These are phyloP conservation scores for Hypena proboscidalis DNA, from an alignment of 2,888 invertebrate species.

Conservation along the genomic window DNA sequence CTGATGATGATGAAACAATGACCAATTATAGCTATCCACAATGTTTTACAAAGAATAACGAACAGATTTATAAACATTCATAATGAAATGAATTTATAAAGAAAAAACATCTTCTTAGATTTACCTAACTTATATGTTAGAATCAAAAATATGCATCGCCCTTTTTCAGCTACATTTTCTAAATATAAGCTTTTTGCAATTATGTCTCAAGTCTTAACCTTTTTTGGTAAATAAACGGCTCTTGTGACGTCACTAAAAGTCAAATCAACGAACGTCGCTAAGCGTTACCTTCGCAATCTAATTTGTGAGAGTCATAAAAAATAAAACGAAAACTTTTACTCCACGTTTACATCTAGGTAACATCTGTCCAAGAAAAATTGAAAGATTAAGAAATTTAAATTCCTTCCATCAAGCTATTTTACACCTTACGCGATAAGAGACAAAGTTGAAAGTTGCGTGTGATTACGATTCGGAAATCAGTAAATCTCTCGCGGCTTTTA, in stretches of 20 bases:
- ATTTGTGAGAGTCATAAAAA: conserved; percentile 56
- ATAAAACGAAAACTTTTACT: conserved; percentile 60
- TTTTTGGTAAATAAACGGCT: conserved; percentile 25
- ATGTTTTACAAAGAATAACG: no score
- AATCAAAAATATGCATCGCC: no score
- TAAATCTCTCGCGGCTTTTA: conserved; percentile 55
- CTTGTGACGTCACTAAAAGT: conserved; percentile 23
- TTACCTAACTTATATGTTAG: no score
- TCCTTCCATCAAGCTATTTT: conserved; percentile 17
- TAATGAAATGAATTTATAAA: no score
- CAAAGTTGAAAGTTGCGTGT: conserved; percentile 42
- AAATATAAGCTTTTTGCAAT: conserved; percentile 9
- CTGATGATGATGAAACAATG: no score
- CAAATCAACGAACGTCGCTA: no score
- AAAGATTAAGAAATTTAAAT: conserved; percentile 55
- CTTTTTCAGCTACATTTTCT: no score
- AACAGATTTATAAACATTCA: background rate
- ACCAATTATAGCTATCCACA: no score
- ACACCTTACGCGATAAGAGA: conserved; percentile 20
- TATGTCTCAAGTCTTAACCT: conserved; percentile 18
- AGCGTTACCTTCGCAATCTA: conserved; percentile 37
- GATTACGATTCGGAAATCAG: conserved; percentile 44
- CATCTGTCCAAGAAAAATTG: conserved; percentile 60
- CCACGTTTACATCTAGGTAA: conserved; percentile 56
- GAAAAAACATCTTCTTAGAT: no score